These are phyloP conservation scores for Callyntrura guangdongensis DNA, from an alignment of 2,888 invertebrate genomes.

Conservation along the genomic window DNA sequence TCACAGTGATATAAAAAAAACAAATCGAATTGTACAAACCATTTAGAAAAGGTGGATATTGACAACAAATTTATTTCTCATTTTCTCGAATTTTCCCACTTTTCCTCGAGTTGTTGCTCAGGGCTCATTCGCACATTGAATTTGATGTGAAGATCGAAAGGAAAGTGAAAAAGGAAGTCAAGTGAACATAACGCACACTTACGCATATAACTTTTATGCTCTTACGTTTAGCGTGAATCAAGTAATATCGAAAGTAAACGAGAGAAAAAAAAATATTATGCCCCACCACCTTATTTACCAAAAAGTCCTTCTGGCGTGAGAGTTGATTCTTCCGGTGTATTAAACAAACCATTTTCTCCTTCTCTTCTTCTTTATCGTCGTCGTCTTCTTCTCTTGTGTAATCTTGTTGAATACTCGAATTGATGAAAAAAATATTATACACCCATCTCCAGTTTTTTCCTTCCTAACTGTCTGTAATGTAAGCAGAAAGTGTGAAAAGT, in stretches of 20 bases:
- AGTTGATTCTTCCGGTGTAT: slow-evolving; percentile 65
- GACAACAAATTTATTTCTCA: neutral
- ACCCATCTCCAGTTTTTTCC: neutral
- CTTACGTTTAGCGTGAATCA: slow-evolving; percentile 1
- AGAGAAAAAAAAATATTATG: neutral
- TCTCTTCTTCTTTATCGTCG: neutral
- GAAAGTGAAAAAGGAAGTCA: neutral
- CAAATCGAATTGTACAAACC: too few relatives aligned
- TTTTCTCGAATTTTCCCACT: neutral
- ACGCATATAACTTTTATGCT: neutral
- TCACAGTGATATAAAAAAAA: too few relatives aligned
- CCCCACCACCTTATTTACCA: neutral
- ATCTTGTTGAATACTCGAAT: slow-evolving; percentile 33
- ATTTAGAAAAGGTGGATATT: too few relatives aligned
- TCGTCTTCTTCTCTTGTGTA: neutral
- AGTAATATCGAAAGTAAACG: neutral
- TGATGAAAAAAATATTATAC: slow-evolving; percentile 1
- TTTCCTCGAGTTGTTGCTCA: neutral
- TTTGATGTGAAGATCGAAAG: slow-evolving; percentile 5
- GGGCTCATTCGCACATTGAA: neutral
- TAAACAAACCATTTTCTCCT: slow-evolving; percentile 13
- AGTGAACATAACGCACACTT: slow-evolving; percentile 5
- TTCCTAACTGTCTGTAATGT: neutral
- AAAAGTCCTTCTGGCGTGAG: slow-evolving; percentile 30
- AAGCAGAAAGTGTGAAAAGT: slow-evolving; percentile 30